Evolutionary conservation across 2,888 invertebrate genomes (phyloP), one percentile per base, ranked within the genome.

Genomic region (Phaonia tiefii): DNA sequence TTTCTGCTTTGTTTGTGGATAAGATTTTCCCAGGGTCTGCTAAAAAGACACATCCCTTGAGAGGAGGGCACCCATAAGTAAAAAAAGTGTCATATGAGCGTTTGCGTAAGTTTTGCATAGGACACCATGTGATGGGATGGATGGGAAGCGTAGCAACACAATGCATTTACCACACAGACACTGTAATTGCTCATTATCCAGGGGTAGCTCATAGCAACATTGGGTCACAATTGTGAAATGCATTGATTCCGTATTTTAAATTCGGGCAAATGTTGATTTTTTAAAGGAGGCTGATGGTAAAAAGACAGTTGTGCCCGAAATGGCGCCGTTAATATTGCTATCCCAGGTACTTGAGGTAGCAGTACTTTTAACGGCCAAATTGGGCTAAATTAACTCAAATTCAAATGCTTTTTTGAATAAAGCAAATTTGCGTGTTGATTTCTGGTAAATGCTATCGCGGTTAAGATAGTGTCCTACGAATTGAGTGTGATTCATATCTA

Each of bases 1-100:
- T 83, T 83, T 84, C 54, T 85, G 85, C 85, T 85, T 85, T 60
- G 60, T 70, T 78, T 81, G 78, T 87, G 88, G 88, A 88, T 88
- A 87, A 89, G 88, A 89, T 89, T 89, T 89, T 89, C 89, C 89
- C 89, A 89, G 86, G 89, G 85, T 74, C 75, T 78, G 66, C 73
- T 73, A 81, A 79, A 74, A 58, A 69, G 60, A 79, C 56, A 76
- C 60, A 56, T 65, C 78, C 71, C 65, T 83, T 73, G 69, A 79
- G 83, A 83, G 78, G 76, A 82, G 81, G 75, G 82, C 76, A 80
- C 74, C 70, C 54, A 77, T 73, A 74, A 82, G 20, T 46, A 75
- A 60, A 76, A 79, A 83, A 83, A 84, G 82, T 86, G 87, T 87
- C 87, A 86, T 86, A 84, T 85, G 85, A 81, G 83, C 82, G 83